Percentiles rank a stretch among this genome's conserved stretches.
These are phyloP conservation scores for Cheiracanthium punctorium DNA, from an alignment of 2,888 invertebrate species.

Conservation along the genomic window DNA sequence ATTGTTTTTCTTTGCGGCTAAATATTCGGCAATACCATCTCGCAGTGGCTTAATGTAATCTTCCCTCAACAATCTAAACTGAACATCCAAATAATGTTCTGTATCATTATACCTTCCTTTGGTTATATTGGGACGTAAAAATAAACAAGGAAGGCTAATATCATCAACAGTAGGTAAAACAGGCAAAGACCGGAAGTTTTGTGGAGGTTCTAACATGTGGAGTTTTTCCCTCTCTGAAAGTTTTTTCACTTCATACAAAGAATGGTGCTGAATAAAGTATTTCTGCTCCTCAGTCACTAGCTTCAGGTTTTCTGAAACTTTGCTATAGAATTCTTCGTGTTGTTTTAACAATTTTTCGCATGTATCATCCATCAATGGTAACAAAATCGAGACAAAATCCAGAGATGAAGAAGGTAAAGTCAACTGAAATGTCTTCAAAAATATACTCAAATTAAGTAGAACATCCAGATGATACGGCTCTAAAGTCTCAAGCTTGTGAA, in stretches of 20 bases:
- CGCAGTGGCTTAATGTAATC: slow-evolving; percentile 86
- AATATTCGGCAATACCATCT: slow-evolving; percentile 81
- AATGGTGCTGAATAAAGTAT: slow-evolving; percentile 3
- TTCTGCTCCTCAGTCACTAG: slow-evolving; percentile 32
- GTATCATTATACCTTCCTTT: slow-evolving; percentile 81
- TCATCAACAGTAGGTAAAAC: slow-evolving; percentile 58
- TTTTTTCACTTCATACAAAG: neutral
- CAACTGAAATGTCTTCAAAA: slow-evolving; percentile 39
- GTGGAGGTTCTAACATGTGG: slow-evolving; percentile 48
- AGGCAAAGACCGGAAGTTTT: slow-evolving; percentile 52
- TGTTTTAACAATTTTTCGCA: slow-evolving; percentile 7
- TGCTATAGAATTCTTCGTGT: neutral
- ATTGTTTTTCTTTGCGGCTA: slow-evolving; percentile 74
- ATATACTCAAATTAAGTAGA: slow-evolving; percentile 25
- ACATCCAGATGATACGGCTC: slow-evolving; percentile 29
- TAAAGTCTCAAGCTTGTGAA: neutral
- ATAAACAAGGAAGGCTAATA: slow-evolving; percentile 72
- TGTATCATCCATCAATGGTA: slow-evolving; percentile 31
- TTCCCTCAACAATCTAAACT: slow-evolving; percentile 86
- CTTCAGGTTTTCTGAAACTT: slow-evolving; percentile 18
- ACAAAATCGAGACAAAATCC: slow-evolving; percentile 27
- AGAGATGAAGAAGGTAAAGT: slow-evolving; percentile 34
- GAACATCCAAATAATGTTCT: slow-evolving; percentile 86
- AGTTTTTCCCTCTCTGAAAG: slow-evolving; percentile 38
- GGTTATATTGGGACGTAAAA: slow-evolving; percentile 80